Evolutionary conservation across 1,140 invertebrate genomes (phyloP).

Genomic region (Macrobrachium nipponense): DNA sequence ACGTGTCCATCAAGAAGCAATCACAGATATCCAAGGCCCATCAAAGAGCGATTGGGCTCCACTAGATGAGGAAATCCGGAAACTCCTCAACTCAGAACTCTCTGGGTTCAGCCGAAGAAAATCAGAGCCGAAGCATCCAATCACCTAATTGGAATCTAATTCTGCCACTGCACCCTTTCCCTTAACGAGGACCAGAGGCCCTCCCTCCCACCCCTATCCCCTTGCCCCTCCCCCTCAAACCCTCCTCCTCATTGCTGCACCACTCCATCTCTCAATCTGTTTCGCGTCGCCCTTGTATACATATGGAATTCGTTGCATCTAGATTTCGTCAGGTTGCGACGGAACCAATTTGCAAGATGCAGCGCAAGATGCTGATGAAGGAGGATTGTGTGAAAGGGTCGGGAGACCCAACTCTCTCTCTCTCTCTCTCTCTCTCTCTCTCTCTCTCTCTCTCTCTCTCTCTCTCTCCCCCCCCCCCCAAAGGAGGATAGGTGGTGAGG

Average conservation of each 20-base stretch:
- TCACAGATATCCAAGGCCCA: slow-evolving; percentile 15
- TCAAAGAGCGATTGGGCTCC: slow-evolving; percentile 29
- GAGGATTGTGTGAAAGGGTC: background rate
- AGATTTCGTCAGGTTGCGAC: slow-evolving; percentile 16
- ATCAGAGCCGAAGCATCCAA: slow-evolving; percentile 27
- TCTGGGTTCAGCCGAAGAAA: slow-evolving; percentile 11
- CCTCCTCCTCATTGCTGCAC: no score
- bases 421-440: background rate
- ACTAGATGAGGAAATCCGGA: slow-evolving; percentile 32
- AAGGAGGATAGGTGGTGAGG: no score
- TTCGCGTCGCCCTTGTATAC: background rate
- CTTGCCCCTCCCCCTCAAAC: no score
- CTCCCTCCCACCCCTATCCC: no score
- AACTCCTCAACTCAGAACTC: background rate
- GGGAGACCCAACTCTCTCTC: background rate
- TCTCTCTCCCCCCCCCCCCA: background rate
- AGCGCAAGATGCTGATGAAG: background rate
- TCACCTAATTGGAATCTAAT: slow-evolving; percentile 45
- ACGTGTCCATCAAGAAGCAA: slow-evolving; percentile 36
- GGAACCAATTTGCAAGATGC: slow-evolving; percentile 36
- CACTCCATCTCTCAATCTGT: background rate
- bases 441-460: background rate
- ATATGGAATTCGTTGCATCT: slow-evolving; percentile 24
- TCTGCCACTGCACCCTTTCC: background rate
- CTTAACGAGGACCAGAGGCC: slow-evolving; percentile 5